Evolutionary conservation across 2,113 vertebrate genomes (phyloP).

Genomic region (Passer domesticus): DNA sequence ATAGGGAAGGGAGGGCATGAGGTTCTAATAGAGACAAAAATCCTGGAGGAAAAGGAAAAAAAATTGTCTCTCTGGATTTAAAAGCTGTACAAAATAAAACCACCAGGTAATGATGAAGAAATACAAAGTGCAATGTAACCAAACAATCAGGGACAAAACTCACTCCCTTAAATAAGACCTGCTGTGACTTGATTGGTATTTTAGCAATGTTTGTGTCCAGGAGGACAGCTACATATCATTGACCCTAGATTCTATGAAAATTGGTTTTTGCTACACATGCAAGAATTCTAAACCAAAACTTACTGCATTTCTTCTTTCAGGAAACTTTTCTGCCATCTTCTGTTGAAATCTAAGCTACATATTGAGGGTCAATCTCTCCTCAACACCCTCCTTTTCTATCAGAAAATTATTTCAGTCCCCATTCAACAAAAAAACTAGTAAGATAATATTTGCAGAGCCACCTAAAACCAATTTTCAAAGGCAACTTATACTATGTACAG

Average conservation of each 20-base stretch:
- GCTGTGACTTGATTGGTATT: not conserved
- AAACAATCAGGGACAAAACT: conserved; percentile 26
- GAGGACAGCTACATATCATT: not conserved
- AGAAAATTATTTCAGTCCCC: not conserved
- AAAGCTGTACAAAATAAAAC: not conserved
- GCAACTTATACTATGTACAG: not conserved
- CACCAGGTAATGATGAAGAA: not conserved
- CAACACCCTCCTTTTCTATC: not conserved
- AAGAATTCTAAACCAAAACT: not conserved
- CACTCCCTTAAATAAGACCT: not conserved
- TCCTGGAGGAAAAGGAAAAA: not conserved
- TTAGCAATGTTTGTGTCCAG: not conserved
- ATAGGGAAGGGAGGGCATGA: not conserved
- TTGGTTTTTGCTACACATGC: not conserved
- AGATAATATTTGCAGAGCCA: not conserved
- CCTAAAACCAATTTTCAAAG: conserved; percentile 17
- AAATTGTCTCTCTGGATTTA: not conserved
- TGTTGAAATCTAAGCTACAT: not conserved
- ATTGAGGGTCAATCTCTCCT: not conserved
- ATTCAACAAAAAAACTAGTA: not conserved
- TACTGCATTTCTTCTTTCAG: not conserved
- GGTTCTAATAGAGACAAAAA: not conserved
- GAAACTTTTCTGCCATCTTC: conserved; percentile 38
- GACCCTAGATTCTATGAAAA: conserved; percentile 1
- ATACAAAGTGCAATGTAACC: not conserved